Evolutionary conservation across 2,888 invertebrate genomes (phyloP), one percentile per base, ranked within the genome.

Genomic region (Papilio protenor): DNA sequence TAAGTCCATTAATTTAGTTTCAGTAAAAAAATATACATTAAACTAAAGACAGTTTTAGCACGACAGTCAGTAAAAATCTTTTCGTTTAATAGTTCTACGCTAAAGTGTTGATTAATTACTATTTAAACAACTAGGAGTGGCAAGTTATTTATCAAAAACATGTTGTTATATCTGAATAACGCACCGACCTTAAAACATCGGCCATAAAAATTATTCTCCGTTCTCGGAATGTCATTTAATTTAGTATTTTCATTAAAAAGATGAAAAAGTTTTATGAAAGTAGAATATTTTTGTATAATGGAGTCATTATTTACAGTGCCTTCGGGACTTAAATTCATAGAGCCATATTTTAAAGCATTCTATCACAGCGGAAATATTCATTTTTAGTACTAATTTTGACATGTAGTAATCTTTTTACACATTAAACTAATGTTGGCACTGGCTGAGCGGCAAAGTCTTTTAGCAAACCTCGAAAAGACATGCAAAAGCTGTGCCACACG

Each of bases 241-340:
- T 5, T 61, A 27, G 16, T 16, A 18, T 61, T 61, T 61, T 33
- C 14, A 61, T 61, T 61, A 16, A 27, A 61, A 59, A 59, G 23
- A 27, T 61, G 61, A 61, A 61, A 61, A 61, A 61, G 33, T 61
- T 61, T 33, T 10, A 61, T 61, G 33, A 61, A 61, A 18, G 33
- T 64, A 64, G 16, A 64, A 64, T 64, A 33, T 33, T 64, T 33
- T 59, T 21, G 61, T 64, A 64, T 64, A 64, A 64, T 64, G 64
- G 64, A 61, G 33, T 61, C 61, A 61, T 61, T 61, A 33, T 27
- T 61, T 61, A 61, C 61, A 33, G 61, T 61, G 61, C 61, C 61
- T 27, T 61, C 61, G 27, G 33, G 61, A 59, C 11, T 27, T 59
- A 27, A 23, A 61, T 16, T 33, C 27, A 27, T 8, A 21, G 57